These are phyloP conservation scores for Nemotelus nigrinus DNA, from an alignment of 2,888 invertebrate species.

Conservation along the genomic window DNA sequence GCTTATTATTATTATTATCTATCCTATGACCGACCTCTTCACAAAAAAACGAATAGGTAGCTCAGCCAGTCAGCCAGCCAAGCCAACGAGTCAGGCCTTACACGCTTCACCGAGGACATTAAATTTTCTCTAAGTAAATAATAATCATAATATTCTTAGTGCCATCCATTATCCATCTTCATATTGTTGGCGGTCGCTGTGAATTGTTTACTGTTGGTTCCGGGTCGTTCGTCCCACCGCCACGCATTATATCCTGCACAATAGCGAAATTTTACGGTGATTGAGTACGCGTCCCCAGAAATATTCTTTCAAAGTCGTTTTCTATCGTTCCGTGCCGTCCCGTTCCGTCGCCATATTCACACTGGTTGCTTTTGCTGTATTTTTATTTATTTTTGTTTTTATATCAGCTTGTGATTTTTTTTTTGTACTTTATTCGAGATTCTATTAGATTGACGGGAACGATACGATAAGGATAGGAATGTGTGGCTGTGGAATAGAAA, in stretches of 20 bases:
- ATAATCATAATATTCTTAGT: conserved; percentile 41
- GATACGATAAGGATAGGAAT: too few species aligned
- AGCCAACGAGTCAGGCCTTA: too few species aligned
- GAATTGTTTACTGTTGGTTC: neutral
- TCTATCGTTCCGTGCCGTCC: neutral
- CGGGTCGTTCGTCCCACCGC: neutral
- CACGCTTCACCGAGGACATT: conserved; percentile 31
- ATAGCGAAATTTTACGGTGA: conserved; percentile 31
- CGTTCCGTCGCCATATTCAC: conserved; percentile 15
- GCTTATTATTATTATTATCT: too few species aligned
- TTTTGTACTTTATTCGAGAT: too few species aligned
- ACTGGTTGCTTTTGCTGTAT: conserved; percentile 15
- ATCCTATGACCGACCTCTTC: too few species aligned
- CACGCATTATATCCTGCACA: neutral
- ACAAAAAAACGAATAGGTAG: too few species aligned
- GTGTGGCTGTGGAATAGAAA: neutral
- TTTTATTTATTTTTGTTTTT: neutral
- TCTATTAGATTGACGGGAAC: too few species aligned
- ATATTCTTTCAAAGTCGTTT: too few species aligned
- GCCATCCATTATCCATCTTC: conserved; percentile 40
- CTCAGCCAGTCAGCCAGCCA: too few species aligned
- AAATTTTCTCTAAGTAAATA: conserved; percentile 42
- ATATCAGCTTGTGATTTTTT: too few species aligned
- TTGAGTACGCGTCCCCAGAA: neutral
- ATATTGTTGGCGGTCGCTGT: neutral